Percentiles rank a stretch among this genome's conserved stretches.
These are phyloP conservation scores for Pogonocichla stellata DNA, from an alignment of 2,113 vertebrate genomes.

Conservation along the genomic window DNA sequence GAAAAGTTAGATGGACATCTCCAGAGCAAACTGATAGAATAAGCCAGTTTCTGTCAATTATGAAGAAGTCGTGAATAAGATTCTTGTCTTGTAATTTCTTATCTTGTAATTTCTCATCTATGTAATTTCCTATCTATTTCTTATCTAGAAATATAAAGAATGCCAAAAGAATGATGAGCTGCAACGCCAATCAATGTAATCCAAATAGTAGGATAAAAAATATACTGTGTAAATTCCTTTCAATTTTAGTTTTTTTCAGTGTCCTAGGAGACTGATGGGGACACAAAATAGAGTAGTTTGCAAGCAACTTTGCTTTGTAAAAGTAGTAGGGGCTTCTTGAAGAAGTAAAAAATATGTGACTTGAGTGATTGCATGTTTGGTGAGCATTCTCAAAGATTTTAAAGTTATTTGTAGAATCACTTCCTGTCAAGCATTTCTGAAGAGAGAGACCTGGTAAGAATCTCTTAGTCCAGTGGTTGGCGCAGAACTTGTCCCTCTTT, in stretches of 20 bases:
- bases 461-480: neutral
- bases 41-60: neutral
- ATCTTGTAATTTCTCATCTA: neutral
- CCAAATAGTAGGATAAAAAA: neutral
- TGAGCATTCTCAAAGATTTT: neutral
- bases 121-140: neutral
- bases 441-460: accelerated
- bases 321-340: neutral
- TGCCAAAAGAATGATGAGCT: neutral
- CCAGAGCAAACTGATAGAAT: neutral
- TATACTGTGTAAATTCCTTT: neutral
- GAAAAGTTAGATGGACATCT: neutral
- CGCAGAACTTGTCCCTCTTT: neutral
- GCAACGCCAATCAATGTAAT: neutral
- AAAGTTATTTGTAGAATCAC: neutral
- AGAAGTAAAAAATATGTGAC: neutral
- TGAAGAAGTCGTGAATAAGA: neutral
- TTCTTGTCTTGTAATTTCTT: neutral
- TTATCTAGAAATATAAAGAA: neutral
- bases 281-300: neutral
- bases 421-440: neutral
- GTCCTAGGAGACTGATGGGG: accelerated
- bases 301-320: neutral
- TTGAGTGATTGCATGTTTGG: accelerated
- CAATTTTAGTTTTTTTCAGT: neutral